Percentiles rank a stretch among this genome's conserved stretches.
These are phyloP conservation scores for Coilia nasus DNA, from an alignment of 2,797 vertebrate species.

Conservation along the genomic window DNA sequence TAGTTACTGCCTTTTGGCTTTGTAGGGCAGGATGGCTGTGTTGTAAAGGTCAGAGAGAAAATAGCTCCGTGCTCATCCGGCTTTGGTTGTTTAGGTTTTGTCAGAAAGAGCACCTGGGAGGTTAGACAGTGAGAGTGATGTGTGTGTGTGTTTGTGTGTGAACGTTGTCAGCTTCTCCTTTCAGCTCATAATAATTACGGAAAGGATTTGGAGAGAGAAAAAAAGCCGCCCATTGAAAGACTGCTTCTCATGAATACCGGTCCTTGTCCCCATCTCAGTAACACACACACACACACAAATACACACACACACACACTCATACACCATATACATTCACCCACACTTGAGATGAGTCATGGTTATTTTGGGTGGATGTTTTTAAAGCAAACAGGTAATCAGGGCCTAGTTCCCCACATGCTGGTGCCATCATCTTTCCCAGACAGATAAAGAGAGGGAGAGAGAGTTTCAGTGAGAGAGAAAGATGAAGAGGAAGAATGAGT, in stretches of 20 bases:
- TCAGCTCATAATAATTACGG: background rate
- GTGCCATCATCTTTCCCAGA: constrained; percentile 2
- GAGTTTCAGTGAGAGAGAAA: too few species aligned
- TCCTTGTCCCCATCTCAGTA: background rate
- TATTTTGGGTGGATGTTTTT: constrained; percentile 45
- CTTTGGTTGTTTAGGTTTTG: background rate
- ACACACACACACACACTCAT: background rate
- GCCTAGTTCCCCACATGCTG: background rate
- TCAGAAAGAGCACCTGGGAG: background rate
- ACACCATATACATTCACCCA: background rate
- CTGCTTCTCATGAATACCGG: background rate
- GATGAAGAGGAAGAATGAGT: too few species aligned
- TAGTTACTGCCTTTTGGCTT: too few species aligned
- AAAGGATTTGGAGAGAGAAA: background rate
- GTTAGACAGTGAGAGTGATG: background rate
- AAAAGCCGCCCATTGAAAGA: background rate
- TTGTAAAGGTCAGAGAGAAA: too few species aligned
- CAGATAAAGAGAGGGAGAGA: background rate
- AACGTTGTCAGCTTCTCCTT: background rate
- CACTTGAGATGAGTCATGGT: constrained; percentile 8
- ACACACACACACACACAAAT: constrained; percentile 8
- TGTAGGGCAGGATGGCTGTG: too few species aligned
- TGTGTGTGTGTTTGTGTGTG: background rate
- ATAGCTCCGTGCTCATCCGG: background rate
- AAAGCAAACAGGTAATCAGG: constrained; percentile 36